Evolutionary conservation across 23 tunicate genomes (phyloP), one percentile per base, ranked within the genome.

Genomic region (Trididemnum clinides): DNA sequence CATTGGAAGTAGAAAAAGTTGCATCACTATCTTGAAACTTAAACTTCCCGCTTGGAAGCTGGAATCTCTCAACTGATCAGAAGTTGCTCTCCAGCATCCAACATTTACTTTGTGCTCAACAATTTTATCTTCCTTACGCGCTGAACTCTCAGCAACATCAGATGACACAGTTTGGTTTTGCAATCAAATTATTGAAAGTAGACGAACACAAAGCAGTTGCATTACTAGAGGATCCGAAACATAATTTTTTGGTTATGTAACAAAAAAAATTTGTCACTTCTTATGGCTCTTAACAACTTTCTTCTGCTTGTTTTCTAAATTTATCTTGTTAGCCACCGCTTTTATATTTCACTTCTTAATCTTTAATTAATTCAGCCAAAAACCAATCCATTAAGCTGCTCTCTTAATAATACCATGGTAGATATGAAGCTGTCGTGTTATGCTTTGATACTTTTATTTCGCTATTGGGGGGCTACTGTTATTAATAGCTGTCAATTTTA

Each of bases 71-170:
- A 77, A 38, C 82, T 38, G 82, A 39, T 38, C 70, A 77, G 82
- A 77, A 77, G 44, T 77, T 39, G 18, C 69, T 77, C 82, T 39
- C 69, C 82, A 77, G 82, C 82, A 39, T 39, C 82, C 70, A 44
- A 77, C 71, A 39, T 77, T 27, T 3, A 39, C 22, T 77, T 38
- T 22, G 69, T 39, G 15, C 54, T 15, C 6, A 4, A 25, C 39
- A 20, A 27, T 39, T 77, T 77, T 28, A 3, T 77, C 22, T 77
- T 77, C 69, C 28, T 39, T 39, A 77, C 19, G 36, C 29, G 31
- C 82, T 38, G 26, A 25, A 44, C 44, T 77, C 69, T 77, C 82
- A 77, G 71, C 82, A 39, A 38, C 82, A 77, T 77, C 82, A 77
- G 69, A 39, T 77, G 69, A 15, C 25, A 10, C 7, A 21, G n/a